These are phyloP conservation scores for Oscheius myriophilus DNA, from an alignment of 2,888 invertebrate species.

Conservation along the genomic window DNA sequence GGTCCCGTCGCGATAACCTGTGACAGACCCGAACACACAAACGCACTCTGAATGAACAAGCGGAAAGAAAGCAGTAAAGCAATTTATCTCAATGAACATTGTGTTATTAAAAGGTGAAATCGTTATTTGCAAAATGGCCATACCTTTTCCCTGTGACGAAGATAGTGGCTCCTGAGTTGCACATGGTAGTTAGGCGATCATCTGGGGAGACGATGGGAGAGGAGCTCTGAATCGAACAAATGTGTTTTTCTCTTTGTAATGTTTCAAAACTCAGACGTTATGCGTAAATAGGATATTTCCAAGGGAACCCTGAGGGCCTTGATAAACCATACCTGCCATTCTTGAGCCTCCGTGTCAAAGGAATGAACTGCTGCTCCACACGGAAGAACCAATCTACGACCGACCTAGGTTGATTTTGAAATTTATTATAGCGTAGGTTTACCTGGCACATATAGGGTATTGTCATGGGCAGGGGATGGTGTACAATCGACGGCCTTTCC, in stretches of 20 bases:
- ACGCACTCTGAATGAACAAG: too few relatives aligned
- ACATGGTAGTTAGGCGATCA: slow-evolving; percentile 45
- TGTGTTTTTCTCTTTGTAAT: too few relatives aligned
- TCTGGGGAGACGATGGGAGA: slow-evolving; percentile 40
- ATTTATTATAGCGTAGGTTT: too few relatives aligned
- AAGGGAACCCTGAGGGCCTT: too few relatives aligned
- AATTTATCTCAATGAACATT: too few relatives aligned
- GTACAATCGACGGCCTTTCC: slow-evolving; percentile 47
- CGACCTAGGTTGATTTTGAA: slow-evolving; percentile 18
- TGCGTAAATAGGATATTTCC: too few relatives aligned
- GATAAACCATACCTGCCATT: slow-evolving; percentile 37
- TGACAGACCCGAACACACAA: too few relatives aligned
- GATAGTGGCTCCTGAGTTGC: slow-evolving; percentile 45
- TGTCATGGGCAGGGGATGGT: slow-evolving; percentile 40
- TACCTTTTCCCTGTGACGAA: slow-evolving; percentile 42
- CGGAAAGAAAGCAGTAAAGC: too few relatives aligned
- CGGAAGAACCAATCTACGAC: slow-evolving; percentile 44
- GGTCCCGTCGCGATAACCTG: too few relatives aligned
- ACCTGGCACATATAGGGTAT: slow-evolving; percentile 35
- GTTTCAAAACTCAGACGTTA: too few relatives aligned
- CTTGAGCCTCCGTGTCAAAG: slow-evolving; percentile 28
- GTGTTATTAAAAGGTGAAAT: too few relatives aligned
- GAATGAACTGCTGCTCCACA: slow-evolving; percentile 39
- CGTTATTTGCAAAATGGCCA: too few relatives aligned
- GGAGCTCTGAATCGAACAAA: slow-evolving; percentile 31